Evolutionary conservation across 2,113 vertebrate genomes (phyloP).

Genomic region (Murina feae): DNA sequence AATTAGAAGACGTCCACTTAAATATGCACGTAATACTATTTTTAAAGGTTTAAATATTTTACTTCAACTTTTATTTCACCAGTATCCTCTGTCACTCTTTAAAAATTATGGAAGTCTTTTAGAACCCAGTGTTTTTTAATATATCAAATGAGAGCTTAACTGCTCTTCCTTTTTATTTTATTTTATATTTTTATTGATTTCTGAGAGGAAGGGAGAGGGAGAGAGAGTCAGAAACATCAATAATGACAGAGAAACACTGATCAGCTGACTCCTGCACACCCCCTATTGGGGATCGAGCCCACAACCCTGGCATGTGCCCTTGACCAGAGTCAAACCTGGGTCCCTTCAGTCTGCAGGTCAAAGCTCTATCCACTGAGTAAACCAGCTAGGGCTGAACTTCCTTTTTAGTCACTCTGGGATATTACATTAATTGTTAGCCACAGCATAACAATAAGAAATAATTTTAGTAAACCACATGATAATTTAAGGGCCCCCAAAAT

Average conservation of each 20-base stretch:
- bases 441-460: neutral
- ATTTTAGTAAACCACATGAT: neutral
- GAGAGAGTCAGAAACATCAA: too few relatives aligned
- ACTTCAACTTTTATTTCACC: neutral
- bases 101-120: neutral
- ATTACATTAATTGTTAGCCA: neutral
- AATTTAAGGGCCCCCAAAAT: neutral
- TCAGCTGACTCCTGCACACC: too few relatives aligned
- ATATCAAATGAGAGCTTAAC: neutral
- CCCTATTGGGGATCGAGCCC: too few relatives aligned
- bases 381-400: neutral
- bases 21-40: neutral
- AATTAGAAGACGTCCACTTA: neutral
- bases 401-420: neutral
- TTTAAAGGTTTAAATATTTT: conserved; percentile 16
- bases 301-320: too few relatives aligned
- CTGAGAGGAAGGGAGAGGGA: too few relatives aligned
- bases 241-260: too few relatives aligned
- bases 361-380: too few relatives aligned
- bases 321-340: too few relatives aligned
- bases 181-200: neutral
- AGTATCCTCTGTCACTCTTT: neutral
- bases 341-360: too few relatives aligned
- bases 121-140: neutral
- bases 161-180: neutral